Conservation (phyloP, 2,888 invertebrate genomes). For the Diplolepis rosae region DNA sequence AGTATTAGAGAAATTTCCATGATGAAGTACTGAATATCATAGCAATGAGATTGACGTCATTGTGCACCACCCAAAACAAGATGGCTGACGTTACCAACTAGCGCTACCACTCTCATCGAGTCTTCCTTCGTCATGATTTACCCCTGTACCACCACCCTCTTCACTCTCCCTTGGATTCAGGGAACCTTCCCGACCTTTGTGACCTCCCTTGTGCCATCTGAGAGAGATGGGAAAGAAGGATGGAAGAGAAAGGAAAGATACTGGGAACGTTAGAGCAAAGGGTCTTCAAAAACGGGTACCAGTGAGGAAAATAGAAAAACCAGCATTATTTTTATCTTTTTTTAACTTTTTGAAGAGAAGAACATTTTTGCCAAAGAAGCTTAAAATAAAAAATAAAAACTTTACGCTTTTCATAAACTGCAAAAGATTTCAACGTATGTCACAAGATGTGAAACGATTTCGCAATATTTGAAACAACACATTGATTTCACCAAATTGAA, state of each 20-base stretch:
- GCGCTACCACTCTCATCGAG: conserved; percentile 20
- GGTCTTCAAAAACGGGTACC: conserved; percentile 9
- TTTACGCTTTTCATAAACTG: too few species aligned
- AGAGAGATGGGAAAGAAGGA: conserved; percentile 9
- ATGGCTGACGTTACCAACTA: conserved; percentile 7
- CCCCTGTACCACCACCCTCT: conserved; percentile 18
- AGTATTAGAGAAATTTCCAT: neutral
- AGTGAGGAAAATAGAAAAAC: neutral
- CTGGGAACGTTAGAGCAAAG: neutral
- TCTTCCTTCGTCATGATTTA: neutral
- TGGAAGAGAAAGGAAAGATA: neutral
- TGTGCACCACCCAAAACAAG: neutral
- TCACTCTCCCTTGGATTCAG: conserved; percentile 19
- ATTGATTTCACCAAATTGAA: too few species aligned
- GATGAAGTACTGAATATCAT: neutral
- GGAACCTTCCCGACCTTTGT: conserved; percentile 32
- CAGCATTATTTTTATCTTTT: neutral
- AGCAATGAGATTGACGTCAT: neutral
- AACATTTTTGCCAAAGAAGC: too few species aligned
- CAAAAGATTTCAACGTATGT: too few species aligned
- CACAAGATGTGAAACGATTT: too few species aligned
- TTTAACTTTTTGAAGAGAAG: neutral
- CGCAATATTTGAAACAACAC: too few species aligned
- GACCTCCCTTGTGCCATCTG: conserved; percentile 26
- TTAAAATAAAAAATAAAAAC: too few species aligned